Percentiles rank a stretch among this genome's conserved stretches.
phyloP scores from a whole-genome alignment of 2,113 vertebrate species.

The Cynoglossus semilaevis region DNA sequence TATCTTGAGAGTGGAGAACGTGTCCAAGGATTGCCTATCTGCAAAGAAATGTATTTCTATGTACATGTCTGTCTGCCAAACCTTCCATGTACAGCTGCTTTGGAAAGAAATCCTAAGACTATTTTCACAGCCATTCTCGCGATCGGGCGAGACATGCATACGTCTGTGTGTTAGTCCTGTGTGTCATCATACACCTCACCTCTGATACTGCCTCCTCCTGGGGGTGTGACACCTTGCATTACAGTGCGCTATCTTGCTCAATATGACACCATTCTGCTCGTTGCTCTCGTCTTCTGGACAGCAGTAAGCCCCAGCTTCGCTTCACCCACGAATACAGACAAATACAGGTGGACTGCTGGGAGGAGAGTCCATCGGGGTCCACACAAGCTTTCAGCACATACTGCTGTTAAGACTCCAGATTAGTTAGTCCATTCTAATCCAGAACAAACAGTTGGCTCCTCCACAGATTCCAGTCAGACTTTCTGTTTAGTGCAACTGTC shows the following conservation, averaged over 20 bases:
- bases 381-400: not conserved
- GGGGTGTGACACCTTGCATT: slow-evolving; percentile 20
- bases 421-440: slow-evolving; percentile 35
- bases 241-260: not conserved
- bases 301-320: not conserved
- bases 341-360: not conserved
- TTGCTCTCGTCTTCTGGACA: slow-evolving; percentile 12
- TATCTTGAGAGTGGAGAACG: not conserved
- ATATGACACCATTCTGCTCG: not conserved
- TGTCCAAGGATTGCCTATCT: no score
- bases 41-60: not conserved
- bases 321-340: not conserved
- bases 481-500: not conserved
- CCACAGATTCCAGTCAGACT: slow-evolving; percentile 11
- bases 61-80: slow-evolving; percentile 2
- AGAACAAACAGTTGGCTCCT: slow-evolving; percentile 4
- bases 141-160: not conserved
- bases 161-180: slow-evolving; percentile 12
- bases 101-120: slow-evolving; percentile 48
- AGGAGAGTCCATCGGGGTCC: slow-evolving; percentile 1
- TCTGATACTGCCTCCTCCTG: slow-evolving; percentile 12
- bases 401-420: slow-evolving; percentile 21
- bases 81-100: slow-evolving; percentile 60
- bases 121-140: slow-evolving; percentile 60
- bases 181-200: slow-evolving; percentile 36